A percentile compares a stretch with the other conserved stretches of the same genome.
Conservation (phyloP, 2,888 invertebrate genomes). For the Eilema caniola region DNA sequence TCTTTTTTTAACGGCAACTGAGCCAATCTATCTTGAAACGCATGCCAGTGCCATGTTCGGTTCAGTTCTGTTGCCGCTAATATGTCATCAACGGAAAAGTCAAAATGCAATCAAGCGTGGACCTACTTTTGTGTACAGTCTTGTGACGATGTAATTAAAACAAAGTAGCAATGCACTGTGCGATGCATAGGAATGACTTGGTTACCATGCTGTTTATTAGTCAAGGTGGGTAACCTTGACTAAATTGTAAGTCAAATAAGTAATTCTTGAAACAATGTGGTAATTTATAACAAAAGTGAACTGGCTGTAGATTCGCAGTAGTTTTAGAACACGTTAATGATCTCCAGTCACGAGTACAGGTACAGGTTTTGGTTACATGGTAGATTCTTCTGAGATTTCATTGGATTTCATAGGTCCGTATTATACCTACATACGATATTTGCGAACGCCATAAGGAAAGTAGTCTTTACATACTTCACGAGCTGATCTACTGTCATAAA, state of each 20-base stretch:
- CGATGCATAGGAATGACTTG: not conserved
- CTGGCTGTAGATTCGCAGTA: not conserved
- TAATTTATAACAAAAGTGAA: not conserved
- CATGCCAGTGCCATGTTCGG: too few species aligned
- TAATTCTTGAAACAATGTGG: not conserved
- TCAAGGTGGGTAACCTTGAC: not conserved
- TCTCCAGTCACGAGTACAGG: too few species aligned
- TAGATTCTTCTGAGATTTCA: too few species aligned
- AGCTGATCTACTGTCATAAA: too few species aligned
- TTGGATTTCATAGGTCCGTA: too few species aligned
- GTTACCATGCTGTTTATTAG: not conserved
- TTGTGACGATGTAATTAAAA: not conserved
- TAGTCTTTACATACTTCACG: too few species aligned
- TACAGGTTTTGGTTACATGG: too few species aligned
- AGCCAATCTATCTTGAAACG: not conserved
- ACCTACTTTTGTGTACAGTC: not conserved
- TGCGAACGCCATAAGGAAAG: too few species aligned
- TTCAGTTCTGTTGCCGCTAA: not conserved
- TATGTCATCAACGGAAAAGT: not conserved
- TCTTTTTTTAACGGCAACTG: not conserved
- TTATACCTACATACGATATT: too few species aligned
- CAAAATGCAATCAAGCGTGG: not conserved
- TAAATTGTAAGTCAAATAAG: too few species aligned
- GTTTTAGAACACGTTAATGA: too few species aligned
- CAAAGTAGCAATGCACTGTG: not conserved